Evolutionary conservation across 2,113 vertebrate genomes (phyloP), one percentile per base, ranked within the genome.

Genomic region (Phrynosoma blainvillii): DNA sequence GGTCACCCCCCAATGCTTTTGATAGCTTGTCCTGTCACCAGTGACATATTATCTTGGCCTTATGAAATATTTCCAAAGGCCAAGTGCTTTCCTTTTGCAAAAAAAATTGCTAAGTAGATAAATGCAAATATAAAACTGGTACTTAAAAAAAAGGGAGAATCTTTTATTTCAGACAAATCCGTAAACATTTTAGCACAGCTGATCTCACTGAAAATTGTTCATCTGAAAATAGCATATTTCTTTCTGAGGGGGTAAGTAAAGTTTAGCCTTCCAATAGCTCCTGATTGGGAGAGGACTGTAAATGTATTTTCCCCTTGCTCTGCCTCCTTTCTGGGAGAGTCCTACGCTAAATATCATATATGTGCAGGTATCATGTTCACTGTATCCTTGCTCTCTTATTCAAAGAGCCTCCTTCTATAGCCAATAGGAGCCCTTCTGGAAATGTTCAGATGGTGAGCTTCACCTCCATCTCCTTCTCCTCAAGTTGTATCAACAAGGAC

Each of bases 1-100:
- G 6, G 32, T 89, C 86, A 79, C 47, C 23, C 54, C 18, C 0
- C 0, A 9, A 0, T 0, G 0, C 1, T 32, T 0, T 5, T 56
- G 65, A 68, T 91, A 88, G 89, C 84, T 91, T 81, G 65, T 1
- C n/a, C 74, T 18, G 23, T 1, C 79, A 27, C 52, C 40, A 54
- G 56, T 81, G 75, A 89, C 25, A 90, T 85, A 84, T 73, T 87
- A 92, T 85, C 81, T 86, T 59, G 36, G 82, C 54, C 76, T 94
- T 66, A 4, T 59, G 21, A 85, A 25, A 40, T 84, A 77, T 12
- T 89, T 81, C 86, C 83, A 66, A 42, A 82, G 71, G 66, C 73
- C 1, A 30, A 3, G 7, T 56, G n/a, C 42, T 36, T 74, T 10
- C 73, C 88, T 82, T n/a, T 76, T 1, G 0, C 40, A 73, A 52